phyloP scores from a whole-genome alignment of 2,888 invertebrate genomes.

The Sinelater perroti region DNA sequence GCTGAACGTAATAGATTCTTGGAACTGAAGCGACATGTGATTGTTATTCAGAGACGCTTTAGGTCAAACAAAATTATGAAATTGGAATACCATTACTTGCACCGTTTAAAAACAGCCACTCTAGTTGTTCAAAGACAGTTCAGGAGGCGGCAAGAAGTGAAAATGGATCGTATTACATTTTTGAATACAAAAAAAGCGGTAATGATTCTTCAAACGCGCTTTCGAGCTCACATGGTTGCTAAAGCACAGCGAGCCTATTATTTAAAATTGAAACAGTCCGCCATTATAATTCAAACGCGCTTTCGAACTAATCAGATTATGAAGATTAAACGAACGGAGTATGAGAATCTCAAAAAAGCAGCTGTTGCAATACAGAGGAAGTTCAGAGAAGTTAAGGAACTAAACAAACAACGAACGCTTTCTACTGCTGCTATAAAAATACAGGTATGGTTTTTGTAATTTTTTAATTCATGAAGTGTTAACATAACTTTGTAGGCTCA shows the following conservation, averaged over 20 bases:
- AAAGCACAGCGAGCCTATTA: slow-evolving; percentile 43
- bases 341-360: slow-evolving; percentile 44
- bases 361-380: slow-evolving; percentile 50
- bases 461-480: too few relatives aligned
- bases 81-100: slow-evolving; percentile 52
- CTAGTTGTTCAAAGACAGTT: slow-evolving; percentile 59
- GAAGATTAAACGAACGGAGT: slow-evolving; percentile 48
- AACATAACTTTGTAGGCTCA: slow-evolving; percentile 36
- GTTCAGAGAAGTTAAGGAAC: slow-evolving; percentile 43
- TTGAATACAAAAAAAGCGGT: slow-evolving; percentile 50
- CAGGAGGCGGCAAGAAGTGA: slow-evolving; percentile 48
- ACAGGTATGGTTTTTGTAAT: slow-evolving; percentile 62
- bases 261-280: slow-evolving; percentile 54
- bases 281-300: slow-evolving; percentile 60
- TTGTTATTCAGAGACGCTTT: slow-evolving; percentile 57
- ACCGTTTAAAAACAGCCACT: slow-evolving; percentile 51
- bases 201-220: slow-evolving; percentile 63
- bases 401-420: not conserved
- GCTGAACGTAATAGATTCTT: slow-evolving; percentile 40
- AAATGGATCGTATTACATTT: slow-evolving; percentile 32
- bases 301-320: slow-evolving; percentile 54
- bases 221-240: slow-evolving; percentile 61
- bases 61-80: slow-evolving; percentile 50
- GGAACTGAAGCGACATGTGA: slow-evolving; percentile 42
- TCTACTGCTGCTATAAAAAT: slow-evolving; percentile 72